A percentile compares a stretch with the other conserved stretches of the same genome.
Conservation (phyloP, 2,888 invertebrate genomes). For the Hyles lineata region DNA sequence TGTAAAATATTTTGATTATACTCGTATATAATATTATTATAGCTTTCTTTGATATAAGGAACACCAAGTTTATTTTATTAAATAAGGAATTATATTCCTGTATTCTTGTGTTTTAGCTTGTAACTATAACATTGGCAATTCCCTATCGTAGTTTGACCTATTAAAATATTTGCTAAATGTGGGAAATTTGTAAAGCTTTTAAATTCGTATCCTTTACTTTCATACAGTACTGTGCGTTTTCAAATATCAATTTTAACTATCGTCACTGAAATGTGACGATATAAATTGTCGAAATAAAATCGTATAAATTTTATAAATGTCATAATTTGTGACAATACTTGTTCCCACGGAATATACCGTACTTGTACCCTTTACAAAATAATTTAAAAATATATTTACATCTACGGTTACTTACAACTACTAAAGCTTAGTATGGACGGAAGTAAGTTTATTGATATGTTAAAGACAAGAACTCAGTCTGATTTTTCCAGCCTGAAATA, state of each 20-base stretch:
- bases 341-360: conserved; percentile 39
- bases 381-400: conserved; percentile 56
- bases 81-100: neutral
- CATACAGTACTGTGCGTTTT: conserved; percentile 4
- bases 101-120: neutral
- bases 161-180: too few relatives aligned
- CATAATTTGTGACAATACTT: neutral
- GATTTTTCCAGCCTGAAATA: too few relatives aligned
- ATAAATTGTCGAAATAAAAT: conserved; percentile 15
- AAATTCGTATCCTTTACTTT: too few relatives aligned
- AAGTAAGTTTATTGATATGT: conserved; percentile 34
- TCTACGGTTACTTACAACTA: conserved; percentile 59
- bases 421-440: conserved; percentile 75
- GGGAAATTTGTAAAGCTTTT: too few relatives aligned
- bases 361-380: conserved; percentile 38
- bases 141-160: too few relatives aligned
- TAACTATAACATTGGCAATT: too few relatives aligned
- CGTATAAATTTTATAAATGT: neutral
- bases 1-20: neutral
- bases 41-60: neutral
- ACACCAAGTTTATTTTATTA: neutral
- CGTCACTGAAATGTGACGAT: conserved; percentile 15
- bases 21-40: neutral
- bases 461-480: neutral
- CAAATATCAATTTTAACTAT: neutral